A percentile compares a stretch with the other conserved stretches of the same genome.
These are phyloP conservation scores for Chelonoidis abingdonii DNA, from an alignment of 2,113 vertebrate genomes.

Conservation along the genomic window DNA sequence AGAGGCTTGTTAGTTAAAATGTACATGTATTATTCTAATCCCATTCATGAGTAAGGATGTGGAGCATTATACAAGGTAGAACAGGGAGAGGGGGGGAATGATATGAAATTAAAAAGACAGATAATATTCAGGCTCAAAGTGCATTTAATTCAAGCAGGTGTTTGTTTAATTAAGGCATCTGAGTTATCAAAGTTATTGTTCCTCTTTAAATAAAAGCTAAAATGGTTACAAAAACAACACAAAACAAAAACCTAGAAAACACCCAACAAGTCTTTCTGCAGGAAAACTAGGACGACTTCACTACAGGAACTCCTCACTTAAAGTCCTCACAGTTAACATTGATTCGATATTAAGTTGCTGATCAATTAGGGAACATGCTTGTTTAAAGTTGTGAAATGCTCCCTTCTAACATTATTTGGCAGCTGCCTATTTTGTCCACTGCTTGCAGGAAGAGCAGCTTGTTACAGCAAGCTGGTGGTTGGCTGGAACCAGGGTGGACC, in stretches of 20 bases:
- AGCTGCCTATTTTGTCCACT: too few relatives aligned
- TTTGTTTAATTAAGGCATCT: not conserved
- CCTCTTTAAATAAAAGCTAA: not conserved
- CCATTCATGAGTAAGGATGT: not conserved
- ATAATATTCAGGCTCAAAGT: not conserved
- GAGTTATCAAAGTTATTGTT: not conserved
- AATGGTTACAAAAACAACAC: not conserved
- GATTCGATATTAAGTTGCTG: too few relatives aligned
- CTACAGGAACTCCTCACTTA: not conserved
- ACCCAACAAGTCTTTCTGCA: not conserved
- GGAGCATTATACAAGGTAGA: not conserved
- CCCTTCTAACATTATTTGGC: too few relatives aligned
- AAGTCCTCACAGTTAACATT: too few relatives aligned
- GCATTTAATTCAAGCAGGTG: not conserved
- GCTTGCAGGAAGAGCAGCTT: too few relatives aligned
- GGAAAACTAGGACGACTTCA: not conserved
- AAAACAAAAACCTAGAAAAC: not conserved
- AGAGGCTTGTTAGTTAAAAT: not conserved
- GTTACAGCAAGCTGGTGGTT: too few relatives aligned
- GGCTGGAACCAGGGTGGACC: too few relatives aligned
- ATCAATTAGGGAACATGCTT: too few relatives aligned
- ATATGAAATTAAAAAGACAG: not conserved
- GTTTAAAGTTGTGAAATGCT: too few relatives aligned
- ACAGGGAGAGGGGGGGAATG: not conserved
- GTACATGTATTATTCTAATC: not conserved